A percentile compares a stretch with the other conserved stretches of the same genome.
Conservation (phyloP, 2,797 vertebrate species). For the Taeniopygia guttata region DNA sequence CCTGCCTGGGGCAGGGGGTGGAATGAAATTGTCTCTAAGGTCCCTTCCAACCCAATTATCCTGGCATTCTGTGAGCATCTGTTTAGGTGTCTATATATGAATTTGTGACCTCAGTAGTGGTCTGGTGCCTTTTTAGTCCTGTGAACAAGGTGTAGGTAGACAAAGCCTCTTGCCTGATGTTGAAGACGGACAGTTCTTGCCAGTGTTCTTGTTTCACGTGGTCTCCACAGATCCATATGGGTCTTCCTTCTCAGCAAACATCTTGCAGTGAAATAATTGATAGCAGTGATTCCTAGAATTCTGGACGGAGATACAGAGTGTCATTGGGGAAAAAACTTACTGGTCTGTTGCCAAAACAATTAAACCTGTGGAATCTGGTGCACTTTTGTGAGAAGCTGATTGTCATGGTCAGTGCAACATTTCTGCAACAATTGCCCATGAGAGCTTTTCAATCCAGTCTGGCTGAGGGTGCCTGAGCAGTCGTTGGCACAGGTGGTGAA, state of each 20-base stretch:
- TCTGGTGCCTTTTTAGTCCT: neutral
- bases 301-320: neutral
- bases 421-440: neutral
- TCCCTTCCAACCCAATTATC: neutral
- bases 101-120: neutral
- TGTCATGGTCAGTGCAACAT: neutral
- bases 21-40: neutral
- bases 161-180: neutral
- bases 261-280: neutral
- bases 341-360: neutral
- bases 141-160: neutral
- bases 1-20: rapidly evolving
- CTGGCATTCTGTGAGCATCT: neutral
- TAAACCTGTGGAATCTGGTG: neutral
- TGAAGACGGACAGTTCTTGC: neutral
- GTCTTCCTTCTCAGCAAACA: neutral
- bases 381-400: neutral
- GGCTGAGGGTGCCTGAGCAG: neutral
- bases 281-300: neutral
- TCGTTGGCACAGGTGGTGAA: neutral
- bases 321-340: neutral
- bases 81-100: neutral
- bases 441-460: neutral
- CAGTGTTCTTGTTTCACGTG: neutral
- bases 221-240: neutral